Percentiles rank a stretch among this genome's conserved stretches.
Evolutionary conservation across 2,888 invertebrate genomes (phyloP).

Genomic region (Lepetodrilus schrolli): DNA sequence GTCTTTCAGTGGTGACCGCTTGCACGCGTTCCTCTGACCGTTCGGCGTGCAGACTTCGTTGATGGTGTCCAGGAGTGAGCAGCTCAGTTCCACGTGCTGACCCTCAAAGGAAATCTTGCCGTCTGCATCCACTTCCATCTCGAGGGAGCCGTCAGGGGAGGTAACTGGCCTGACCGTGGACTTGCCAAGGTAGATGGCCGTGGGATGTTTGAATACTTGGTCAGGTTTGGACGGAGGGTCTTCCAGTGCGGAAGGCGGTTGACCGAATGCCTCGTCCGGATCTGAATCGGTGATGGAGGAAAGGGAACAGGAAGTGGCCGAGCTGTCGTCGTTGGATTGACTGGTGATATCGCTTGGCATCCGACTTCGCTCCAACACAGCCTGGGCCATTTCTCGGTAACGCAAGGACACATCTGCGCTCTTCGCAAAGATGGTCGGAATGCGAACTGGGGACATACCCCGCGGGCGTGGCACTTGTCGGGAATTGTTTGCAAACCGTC

Average conservation of each 20-base stretch:
- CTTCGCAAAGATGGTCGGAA: slow-evolving; percentile 65
- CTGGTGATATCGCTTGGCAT: neutral
- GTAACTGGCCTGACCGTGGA: slow-evolving; percentile 4
- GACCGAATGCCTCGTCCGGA: slow-evolving; percentile 26
- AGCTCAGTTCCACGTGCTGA: slow-evolving; percentile 42
- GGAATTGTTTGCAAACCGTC: slow-evolving; percentile 60
- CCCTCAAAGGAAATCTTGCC: slow-evolving; percentile 35
- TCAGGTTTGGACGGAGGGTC: neutral
- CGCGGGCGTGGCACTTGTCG: slow-evolving; percentile 56
- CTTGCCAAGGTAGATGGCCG: slow-evolving; percentile 41
- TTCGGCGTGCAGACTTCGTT: slow-evolving; percentile 54
- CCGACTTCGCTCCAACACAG: slow-evolving; percentile 13
- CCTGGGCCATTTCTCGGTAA: slow-evolving; percentile 40
- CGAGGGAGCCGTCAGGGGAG: neutral
- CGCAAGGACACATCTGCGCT: slow-evolving; percentile 43
- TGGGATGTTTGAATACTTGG: neutral
- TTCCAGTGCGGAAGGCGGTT: slow-evolving; percentile 34
- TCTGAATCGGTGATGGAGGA: neutral
- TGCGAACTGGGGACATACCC: slow-evolving; percentile 63
- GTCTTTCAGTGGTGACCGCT: slow-evolving; percentile 31
- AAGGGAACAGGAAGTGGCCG: neutral
- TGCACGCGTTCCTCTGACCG: neutral
- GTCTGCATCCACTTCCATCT: slow-evolving; percentile 24
- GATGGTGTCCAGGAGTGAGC: slow-evolving; percentile 51
- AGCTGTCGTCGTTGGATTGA: neutral